Evolutionary conservation across 2,113 vertebrate species (phyloP).

Genomic region (Sturnus vulgaris): DNA sequence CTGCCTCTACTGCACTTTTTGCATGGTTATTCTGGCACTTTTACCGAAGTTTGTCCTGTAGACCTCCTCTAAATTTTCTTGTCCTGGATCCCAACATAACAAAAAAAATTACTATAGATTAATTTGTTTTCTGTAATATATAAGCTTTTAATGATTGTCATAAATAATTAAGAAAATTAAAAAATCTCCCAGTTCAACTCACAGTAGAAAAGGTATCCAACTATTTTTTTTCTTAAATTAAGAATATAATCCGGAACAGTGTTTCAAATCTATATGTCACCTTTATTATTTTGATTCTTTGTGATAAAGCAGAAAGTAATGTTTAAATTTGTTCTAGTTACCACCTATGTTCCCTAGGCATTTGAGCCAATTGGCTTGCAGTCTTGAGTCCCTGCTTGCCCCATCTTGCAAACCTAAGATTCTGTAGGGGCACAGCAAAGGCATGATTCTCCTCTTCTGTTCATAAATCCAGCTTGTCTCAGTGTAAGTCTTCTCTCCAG

Average conservation of each 20-base stretch:
- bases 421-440: background rate
- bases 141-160: background rate
- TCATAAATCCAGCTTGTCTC: background rate
- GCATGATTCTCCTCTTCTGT: background rate
- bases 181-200: background rate
- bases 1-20: background rate
- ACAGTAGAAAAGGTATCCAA: background rate
- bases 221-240: background rate
- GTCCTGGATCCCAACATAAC: background rate
- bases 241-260: background rate
- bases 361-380: background rate
- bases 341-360: background rate
- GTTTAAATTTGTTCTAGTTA: background rate
- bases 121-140: background rate
- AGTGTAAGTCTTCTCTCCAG: background rate
- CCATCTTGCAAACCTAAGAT: background rate
- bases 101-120: background rate
- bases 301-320: background rate
- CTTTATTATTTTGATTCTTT: background rate
- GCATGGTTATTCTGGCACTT: background rate
- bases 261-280: background rate
- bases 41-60: background rate
- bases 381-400: background rate
- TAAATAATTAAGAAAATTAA: background rate
- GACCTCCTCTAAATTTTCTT: background rate